Evolutionary conservation across 2,797 vertebrate genomes (phyloP).

Genomic region (Tokudaia tokunoshimensis): DNA sequence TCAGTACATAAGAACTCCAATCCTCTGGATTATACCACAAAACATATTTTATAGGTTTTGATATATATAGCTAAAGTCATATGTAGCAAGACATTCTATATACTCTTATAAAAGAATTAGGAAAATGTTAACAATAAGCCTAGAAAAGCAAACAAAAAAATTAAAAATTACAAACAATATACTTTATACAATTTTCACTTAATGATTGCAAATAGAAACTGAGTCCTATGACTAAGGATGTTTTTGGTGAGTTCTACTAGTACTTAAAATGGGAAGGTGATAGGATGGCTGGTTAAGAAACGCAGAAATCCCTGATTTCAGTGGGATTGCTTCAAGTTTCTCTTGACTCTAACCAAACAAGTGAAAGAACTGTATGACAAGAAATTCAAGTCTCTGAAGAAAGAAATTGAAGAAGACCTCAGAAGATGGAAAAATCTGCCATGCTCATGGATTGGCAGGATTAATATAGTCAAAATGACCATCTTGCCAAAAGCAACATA

Average conservation of each 20-base stretch:
- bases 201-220: background rate
- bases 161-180: background rate
- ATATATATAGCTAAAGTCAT: constrained; percentile 2
- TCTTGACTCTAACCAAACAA: no score
- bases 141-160: background rate
- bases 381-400: no score
- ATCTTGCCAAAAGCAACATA: no score
- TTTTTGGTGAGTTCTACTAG: background rate
- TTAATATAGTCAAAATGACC: no score
- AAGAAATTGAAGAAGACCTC: no score
- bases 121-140: background rate
- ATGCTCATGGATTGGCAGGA: no score
- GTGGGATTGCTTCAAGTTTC: no score
- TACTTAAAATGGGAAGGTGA: background rate
- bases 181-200: background rate
- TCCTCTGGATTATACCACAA: background rate
- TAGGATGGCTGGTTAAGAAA: background rate
- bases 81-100: constrained; percentile 14
- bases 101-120: background rate
- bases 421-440: no score
- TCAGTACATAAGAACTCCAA: background rate
- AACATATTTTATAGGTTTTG: background rate
- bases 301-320: no score
- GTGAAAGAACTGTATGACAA: no score
- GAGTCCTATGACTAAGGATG: background rate